Base-by-base conservation (phyloP, 2,113 vertebrate genomes). In the Hypomesus transpacificus region DNA sequence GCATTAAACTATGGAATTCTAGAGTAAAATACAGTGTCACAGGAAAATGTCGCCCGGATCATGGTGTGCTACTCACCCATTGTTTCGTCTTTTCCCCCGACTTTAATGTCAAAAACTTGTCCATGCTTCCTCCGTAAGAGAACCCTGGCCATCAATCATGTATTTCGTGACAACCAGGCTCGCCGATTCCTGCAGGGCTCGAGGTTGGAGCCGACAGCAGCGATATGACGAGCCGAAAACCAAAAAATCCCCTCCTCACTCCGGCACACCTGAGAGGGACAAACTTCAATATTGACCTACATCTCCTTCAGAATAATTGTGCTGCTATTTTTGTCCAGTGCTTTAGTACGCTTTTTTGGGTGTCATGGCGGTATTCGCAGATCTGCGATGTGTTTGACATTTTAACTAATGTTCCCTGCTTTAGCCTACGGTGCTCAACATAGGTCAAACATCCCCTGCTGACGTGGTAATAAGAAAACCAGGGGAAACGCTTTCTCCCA, bases 201-300 rank as follows among this genome's bases (percentile, higher is more conserved):
- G 8, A 20, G 50, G 63, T 60, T 28, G 46, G 60, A 68, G 50
- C 61, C 6, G 60, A 75, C 64, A 70, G 4, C 28, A 73, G 66
- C 69, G 69, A 79, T 65, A 73, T 22, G 20, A 67, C 26, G 18
- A 14, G 56, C 64, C 66, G 73, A 66, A 85, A 83, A 74, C 54
- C 63, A 22, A 13, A 18, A 54, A 34, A 51, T 21, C 57, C 21
- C 61, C 61, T 56, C 53, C 6, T 7, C 53, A 66, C 73, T 70
- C 61, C 46, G 1, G 77, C 69, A 69, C 76, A 86, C 82, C 77
- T 85, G 78, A 76, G 77, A 85, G 79, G 66, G 77, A 74, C 68
- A 65, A 86, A 83, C 86, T 82, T 87, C 65, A 84, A 81, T 85
- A 88, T 84, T 91, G 87, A 89, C 89, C 89, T 89, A 90, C 79